Evolutionary conservation across 2,113 vertebrate species (phyloP), one percentile per base, ranked within the genome.

Genomic region (Pachyramphus minor): DNA sequence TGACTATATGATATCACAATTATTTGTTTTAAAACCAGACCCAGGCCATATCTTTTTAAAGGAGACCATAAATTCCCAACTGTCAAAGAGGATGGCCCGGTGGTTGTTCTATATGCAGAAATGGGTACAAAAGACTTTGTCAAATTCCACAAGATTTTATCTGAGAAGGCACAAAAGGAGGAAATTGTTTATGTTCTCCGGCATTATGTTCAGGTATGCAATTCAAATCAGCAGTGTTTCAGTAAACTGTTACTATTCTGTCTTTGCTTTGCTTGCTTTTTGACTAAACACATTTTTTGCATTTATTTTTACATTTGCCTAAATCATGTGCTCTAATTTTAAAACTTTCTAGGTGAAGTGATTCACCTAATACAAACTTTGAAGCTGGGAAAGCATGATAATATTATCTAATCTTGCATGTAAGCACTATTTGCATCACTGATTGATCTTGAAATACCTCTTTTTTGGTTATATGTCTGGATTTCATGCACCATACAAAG

Each of bases 61-160:
- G 98, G 94, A 66, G 99, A 99, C 92, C 99, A 99, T 97, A 98
- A 91, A 92, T 99, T 98, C 97, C 99, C 99, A 50, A 56, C 98
- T 56, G 87, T 97, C 45, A 98, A 98, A 93, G 98, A 98, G 78
- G 98, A 98, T 11, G 98, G 97, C 55, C 98, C 99, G 28, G 97
- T 99, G 50, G 98, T 98, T 95, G 97, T 99, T 95, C 98, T 99
- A 18, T 99, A 99, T 96, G 99, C 99, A 80, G 99, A 99, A 98
- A 97, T 99, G 39, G 99, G 99, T 92, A 99, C 99, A 2, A 99
- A 98, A 96, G 98, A 97, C 42, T 99, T 99, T 87, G 98, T 89
- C 67, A 97, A 97, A 64, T 99, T 99, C 97, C 99, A 99, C 95
- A 99, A 98, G 95, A 95, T 98, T 58, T 97, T 99, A 50, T 98